phyloP scores from a whole-genome alignment of 1,140 invertebrate species.

The Heliconius eleuchia region DNA sequence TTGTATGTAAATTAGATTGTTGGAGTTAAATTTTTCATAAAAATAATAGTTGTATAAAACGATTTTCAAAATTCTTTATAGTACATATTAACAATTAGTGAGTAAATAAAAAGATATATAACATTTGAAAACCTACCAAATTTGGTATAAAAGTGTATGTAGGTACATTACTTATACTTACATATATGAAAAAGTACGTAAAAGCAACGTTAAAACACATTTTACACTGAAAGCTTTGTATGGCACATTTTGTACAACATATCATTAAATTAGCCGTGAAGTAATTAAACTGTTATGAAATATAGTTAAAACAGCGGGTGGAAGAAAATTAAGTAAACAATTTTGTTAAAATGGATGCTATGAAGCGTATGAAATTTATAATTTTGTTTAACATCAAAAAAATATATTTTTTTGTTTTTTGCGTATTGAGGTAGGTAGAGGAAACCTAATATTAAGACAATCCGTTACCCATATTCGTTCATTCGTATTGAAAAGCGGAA shows the following conservation, averaged over 20 bases:
- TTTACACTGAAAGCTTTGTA: slow-evolving; percentile 4
- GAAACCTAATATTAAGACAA: too few relatives aligned
- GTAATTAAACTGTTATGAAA: slow-evolving; percentile 13
- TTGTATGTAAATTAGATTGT: too few relatives aligned
- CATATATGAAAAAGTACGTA: not conserved
- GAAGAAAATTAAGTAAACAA: not conserved
- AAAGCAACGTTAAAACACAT: not conserved
- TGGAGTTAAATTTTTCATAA: too few relatives aligned
- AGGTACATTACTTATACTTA: not conserved
- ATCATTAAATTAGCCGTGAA: slow-evolving; percentile 15
- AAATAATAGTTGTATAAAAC: too few relatives aligned
- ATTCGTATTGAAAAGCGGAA: too few relatives aligned
- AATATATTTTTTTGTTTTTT: not conserved
- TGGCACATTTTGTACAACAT: slow-evolving; percentile 1
- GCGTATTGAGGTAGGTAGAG: too few relatives aligned
- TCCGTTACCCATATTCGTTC: too few relatives aligned
- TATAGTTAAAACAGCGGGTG: slow-evolving; percentile 1
- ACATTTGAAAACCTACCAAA: too few relatives aligned
- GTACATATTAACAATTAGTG: too few relatives aligned
- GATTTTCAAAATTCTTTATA: too few relatives aligned
- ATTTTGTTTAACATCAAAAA: not conserved
- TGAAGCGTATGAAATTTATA: not conserved
- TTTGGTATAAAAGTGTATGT: too few relatives aligned
- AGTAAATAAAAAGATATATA: too few relatives aligned
- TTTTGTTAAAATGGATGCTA: not conserved